These are phyloP conservation scores for Catharus bicknelli DNA, from an alignment of 2,113 vertebrate species.

Conservation along the genomic window DNA sequence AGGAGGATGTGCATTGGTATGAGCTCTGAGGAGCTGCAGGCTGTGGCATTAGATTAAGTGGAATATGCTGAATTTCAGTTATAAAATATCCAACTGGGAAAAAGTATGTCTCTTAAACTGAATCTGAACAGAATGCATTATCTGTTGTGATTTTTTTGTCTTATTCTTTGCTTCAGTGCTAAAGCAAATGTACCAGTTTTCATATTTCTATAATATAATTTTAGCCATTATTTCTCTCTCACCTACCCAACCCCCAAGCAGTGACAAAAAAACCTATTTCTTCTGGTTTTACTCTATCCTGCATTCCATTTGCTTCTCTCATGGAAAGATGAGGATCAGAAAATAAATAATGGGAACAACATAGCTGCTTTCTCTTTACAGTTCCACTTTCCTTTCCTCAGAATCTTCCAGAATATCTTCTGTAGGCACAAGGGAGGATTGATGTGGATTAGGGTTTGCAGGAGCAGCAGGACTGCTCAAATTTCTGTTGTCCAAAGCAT, in stretches of 20 bases:
- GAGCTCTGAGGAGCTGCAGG: background rate
- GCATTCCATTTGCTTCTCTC: background rate
- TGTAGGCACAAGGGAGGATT: background rate
- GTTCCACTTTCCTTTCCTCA: background rate
- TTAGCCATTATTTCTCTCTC: background rate
- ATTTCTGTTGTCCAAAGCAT: background rate
- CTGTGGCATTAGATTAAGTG: background rate
- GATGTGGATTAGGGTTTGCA: background rate
- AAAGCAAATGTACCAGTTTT: background rate
- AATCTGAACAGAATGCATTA: background rate
- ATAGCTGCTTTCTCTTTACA: background rate
- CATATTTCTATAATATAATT: background rate
- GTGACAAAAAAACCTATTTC: background rate
- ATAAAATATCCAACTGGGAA: background rate
- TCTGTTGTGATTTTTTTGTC: background rate
- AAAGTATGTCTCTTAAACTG: background rate
- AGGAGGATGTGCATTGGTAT: background rate
- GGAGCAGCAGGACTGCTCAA: background rate
- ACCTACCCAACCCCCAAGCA: background rate
- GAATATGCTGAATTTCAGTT: background rate
- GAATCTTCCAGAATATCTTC: background rate
- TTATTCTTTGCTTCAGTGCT: background rate
- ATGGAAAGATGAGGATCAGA: background rate
- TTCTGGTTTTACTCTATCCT: background rate
- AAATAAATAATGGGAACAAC: background rate